Percentiles rank a stretch among this genome's conserved stretches.
Conservation (phyloP, 2,888 invertebrate genomes). For the Auanema sp. region DNA sequence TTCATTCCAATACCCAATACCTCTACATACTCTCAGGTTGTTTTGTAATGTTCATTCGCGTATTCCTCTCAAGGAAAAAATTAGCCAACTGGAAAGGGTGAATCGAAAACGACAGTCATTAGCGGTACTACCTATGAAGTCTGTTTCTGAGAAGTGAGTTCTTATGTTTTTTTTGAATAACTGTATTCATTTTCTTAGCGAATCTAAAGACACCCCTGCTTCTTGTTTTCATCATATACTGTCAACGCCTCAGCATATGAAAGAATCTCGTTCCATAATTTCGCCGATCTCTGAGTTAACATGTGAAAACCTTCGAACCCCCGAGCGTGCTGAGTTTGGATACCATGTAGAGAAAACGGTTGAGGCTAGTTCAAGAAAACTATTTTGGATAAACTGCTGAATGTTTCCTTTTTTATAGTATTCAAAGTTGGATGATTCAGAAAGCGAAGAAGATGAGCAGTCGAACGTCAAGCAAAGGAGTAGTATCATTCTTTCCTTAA, state of each 20-base stretch:
- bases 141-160: neutral
- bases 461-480: neutral
- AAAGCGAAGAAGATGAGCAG: constrained; percentile 27
- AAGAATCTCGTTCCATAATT: constrained; percentile 2
- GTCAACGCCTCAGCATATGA: neutral
- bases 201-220: neutral
- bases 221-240: neutral
- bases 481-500: neutral
- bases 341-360: constrained; percentile 7
- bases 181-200: too few relatives aligned
- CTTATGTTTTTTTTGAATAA: too few relatives aligned
- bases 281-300: constrained; percentile 14
- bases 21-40: constrained; percentile 33
- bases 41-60: constrained; percentile 40
- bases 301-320: constrained; percentile 5
- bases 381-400: neutral
- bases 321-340: constrained; percentile 25
- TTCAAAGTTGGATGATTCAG: constrained; percentile 5
- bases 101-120: neutral
- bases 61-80: constrained; percentile 34
- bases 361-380: neutral
- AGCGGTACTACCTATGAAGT: neutral
- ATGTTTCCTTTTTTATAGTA: too few relatives aligned
- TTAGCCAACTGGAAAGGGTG: constrained; percentile 26
- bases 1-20: too few relatives aligned